Evolutionary conservation across 2,888 invertebrate genomes (phyloP), one percentile per base, ranked within the genome.

Genomic region (Cepaea hortensis): DNA sequence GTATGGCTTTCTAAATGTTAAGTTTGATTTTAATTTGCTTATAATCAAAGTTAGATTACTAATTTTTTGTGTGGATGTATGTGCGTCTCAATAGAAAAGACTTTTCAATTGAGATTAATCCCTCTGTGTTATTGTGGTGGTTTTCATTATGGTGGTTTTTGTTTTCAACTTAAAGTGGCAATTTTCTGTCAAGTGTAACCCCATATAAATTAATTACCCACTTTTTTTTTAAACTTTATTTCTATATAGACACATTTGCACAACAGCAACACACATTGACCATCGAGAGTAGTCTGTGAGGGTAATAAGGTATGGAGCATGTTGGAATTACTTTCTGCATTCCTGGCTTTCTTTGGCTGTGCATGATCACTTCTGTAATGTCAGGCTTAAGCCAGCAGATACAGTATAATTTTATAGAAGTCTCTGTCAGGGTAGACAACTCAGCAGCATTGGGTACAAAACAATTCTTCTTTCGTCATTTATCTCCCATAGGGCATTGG

Each of bases 271-370:
- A 62, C 62, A 79, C 35, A 15, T 61, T 55, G 61, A 35, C 62
- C 35, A 35, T 62, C 62, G 61, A 23, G 61, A 55, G 20, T 1
- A 4, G 46, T 20, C 35, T 18, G 15, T 79, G n/a, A 23, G 55
- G 13, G 77, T 61, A 23, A 79, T 23, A 79, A 79, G 79, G 79
- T 79, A 79, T 79, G 79, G 18, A 35, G 62, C 79, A 79, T 79
- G 79, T 6, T 62, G 61, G 18, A 23, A 35, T 62, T 79, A 62
- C 62, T 35, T 23, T 79, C 5, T 35, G 15, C 62, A 62, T 62
- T 62, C 35, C 18, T 18, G 5, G 13, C 79, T 62, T 62, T 35
- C 35, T 13, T 20, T 62, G 62, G 15, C 61, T 62, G 13, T 77
- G 79, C 79, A 79, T 79, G 79, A 79, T 35, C 23, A 35, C 62